Percentiles rank a stretch among this genome's conserved stretches.
These are phyloP conservation scores for Lamellibrachia satsuma DNA, from an alignment of 2,888 invertebrate species.

Conservation along the genomic window DNA sequence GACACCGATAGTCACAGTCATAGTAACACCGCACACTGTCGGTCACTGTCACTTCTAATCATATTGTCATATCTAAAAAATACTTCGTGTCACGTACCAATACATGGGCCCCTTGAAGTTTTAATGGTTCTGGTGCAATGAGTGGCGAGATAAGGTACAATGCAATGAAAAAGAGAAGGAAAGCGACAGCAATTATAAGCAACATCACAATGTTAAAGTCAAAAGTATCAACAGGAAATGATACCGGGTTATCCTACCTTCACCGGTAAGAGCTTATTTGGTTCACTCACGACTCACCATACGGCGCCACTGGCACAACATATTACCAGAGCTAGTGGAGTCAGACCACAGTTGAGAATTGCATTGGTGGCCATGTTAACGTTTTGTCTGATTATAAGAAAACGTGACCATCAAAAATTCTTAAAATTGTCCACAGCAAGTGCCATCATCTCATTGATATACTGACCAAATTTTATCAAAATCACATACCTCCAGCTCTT, in stretches of 20 bases:
- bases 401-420: no score
- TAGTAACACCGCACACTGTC: no score
- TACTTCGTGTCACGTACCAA: background rate
- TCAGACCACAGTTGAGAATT: no score
- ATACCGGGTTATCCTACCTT: background rate
- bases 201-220: background rate
- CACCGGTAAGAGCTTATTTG: background rate
- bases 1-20: no score
- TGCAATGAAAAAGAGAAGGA: slow-evolving; percentile 23
- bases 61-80: background rate
- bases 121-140: slow-evolving; percentile 18
- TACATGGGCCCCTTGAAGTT: slow-evolving; percentile 1
- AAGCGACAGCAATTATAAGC: slow-evolving; percentile 20
- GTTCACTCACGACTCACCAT: background rate
- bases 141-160: slow-evolving; percentile 23
- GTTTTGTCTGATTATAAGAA: no score
- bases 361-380: no score
- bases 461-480: no score
- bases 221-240: background rate
- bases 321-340: no score
- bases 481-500: no score
- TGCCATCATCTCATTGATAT: no score
- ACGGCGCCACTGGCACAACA: background rate
- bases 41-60: background rate
- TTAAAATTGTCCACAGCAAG: no score